phyloP scores from a whole-genome alignment of 2,797 vertebrate genomes.

The Eutrigla gurnardus region DNA sequence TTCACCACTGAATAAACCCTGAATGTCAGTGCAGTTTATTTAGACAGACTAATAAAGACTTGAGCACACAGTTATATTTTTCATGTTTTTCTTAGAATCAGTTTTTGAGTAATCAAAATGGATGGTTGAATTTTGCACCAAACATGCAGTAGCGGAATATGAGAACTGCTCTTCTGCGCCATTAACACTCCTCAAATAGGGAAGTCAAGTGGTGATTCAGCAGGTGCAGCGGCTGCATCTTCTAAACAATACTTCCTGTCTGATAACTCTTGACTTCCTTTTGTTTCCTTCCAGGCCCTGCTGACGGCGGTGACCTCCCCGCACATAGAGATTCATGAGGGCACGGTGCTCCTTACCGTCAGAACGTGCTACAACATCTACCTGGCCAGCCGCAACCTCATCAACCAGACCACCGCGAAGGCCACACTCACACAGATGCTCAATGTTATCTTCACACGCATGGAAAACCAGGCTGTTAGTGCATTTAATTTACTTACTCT shows the following conservation, averaged over 20 bases:
- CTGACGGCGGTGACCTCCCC: constrained; percentile 96
- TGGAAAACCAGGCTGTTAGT: constrained; percentile 97
- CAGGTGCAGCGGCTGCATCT: constrained; percentile 25
- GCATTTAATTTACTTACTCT: background rate
- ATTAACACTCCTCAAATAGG: background rate
- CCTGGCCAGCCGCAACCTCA: constrained; percentile 98
- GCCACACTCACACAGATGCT: constrained; percentile 99
- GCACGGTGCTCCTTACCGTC: constrained; percentile 95
- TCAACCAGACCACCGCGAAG: constrained; percentile 99
- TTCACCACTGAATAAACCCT: constrained; percentile 13
- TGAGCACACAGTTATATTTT: background rate
- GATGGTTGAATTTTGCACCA: background rate
- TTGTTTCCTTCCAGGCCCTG: constrained; percentile 86
- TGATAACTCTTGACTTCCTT: constrained; percentile 32
- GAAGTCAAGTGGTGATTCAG: constrained; percentile 59
- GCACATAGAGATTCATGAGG: constrained; percentile 97
- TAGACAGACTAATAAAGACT: background rate
- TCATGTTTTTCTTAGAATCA: background rate
- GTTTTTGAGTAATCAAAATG: background rate
- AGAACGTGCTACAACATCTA: constrained; percentile 99
- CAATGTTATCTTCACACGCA: constrained; percentile 97
- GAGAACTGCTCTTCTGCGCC: background rate
- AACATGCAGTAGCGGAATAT: background rate
- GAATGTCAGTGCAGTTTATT: constrained; percentile 10
- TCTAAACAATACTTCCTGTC: constrained; percentile 19